phyloP scores from a whole-genome alignment of 2,113 vertebrate genomes.

The Neodon shergylaensis region DNA sequence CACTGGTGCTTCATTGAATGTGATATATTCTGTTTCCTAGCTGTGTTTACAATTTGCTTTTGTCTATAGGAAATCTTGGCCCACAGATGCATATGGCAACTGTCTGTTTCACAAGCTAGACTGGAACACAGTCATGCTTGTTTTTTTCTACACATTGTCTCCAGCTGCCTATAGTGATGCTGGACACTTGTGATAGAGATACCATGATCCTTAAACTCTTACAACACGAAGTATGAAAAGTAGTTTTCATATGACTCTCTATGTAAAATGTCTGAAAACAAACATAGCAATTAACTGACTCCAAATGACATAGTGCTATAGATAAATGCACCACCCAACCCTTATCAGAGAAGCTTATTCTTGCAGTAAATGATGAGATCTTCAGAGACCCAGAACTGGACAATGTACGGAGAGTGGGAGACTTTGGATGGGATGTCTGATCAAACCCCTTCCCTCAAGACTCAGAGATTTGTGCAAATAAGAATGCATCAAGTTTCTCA shows the following conservation, averaged over 20 bases:
- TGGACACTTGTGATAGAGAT: background rate
- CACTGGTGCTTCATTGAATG: background rate
- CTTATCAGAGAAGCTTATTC: background rate
- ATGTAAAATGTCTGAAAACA: background rate
- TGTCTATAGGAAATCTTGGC: background rate
- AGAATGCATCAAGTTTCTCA: background rate
- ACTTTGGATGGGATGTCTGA: background rate
- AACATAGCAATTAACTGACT: background rate
- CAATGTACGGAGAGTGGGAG: background rate
- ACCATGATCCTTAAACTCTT: background rate
- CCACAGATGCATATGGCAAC: background rate
- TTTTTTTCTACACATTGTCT: background rate
- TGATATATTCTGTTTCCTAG: background rate
- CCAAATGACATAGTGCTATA: background rate
- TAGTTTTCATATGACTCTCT: background rate
- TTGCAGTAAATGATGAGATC: background rate
- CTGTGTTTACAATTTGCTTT: constrained; percentile 24
- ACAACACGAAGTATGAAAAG: background rate
- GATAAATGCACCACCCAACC: too few relatives aligned
- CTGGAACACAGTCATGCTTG: background rate
- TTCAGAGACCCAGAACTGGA: background rate
- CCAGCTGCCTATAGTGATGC: background rate
- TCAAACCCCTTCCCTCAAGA: too few relatives aligned
- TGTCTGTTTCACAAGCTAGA: background rate
- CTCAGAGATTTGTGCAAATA: background rate